Base-by-base conservation (phyloP, 1,140 invertebrate species). In the Lepidotrigona ventralis region DNA sequence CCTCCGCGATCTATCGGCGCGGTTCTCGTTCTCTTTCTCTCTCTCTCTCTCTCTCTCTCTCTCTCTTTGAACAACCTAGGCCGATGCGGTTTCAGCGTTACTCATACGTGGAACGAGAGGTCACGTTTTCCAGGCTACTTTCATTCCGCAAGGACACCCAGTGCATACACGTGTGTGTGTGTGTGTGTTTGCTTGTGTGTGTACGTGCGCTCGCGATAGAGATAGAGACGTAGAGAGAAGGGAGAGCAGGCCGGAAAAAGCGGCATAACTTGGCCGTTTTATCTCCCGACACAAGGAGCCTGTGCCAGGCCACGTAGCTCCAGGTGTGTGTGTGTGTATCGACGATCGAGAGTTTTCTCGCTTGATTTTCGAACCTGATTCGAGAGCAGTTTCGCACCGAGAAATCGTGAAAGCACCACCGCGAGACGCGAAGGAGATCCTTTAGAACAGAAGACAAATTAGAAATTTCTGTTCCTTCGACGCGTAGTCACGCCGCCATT, bases 141-240 rank as follows among this genome's bases (percentile, higher is more conserved):
- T 94, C 93, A 94, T 94, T 93, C 90, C 87, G 88, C 93, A 94
- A 94, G 93, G 93, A 94, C 93, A 93, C 80, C 91, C 90, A 83
- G 91, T 93, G 89, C 33, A 64, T 64, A 64, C 11, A 33, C 19
- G 15, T 39, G 11, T 14, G 3, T n/a, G 23, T 14, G 60, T n/a
- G 23, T 14, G 23, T 86, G 90, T 85, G 21, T n/a, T 26, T 63
- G 71, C 75, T 46, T 33, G 23, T 12, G 11, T n/a, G 11, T 14
- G 58, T 39, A 6, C 6, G 39, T 86, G 90, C 82, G 21, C 19
- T 63, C 26, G 66, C 75, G 46, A 46, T 46, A 46, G 39, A 46
- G 39, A 66, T 63, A 79, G 63, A 81, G 53, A 39, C 54, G 71
- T 46, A 77, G 71, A 86, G 71, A 83, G 83, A 68, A 86, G 71